These are phyloP conservation scores for Hirtodrosophila cameraria DNA, from an alignment of 2,888 invertebrate genomes.

Conservation along the genomic window DNA sequence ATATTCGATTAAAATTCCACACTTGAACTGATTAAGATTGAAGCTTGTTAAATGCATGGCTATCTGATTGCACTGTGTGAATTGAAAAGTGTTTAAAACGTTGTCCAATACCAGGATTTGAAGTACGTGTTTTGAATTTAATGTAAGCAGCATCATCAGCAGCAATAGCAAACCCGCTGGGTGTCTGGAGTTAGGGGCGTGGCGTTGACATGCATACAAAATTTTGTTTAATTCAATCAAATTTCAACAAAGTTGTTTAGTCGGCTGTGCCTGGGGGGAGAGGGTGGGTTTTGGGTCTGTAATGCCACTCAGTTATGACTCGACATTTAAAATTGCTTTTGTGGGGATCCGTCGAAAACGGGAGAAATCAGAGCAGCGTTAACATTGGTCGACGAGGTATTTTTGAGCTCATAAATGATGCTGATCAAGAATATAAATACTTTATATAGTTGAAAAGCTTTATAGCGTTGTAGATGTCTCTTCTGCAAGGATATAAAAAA, in stretches of 20 bases:
- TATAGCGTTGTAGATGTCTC: too few relatives aligned
- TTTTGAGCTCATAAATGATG: slow-evolving; percentile 32
- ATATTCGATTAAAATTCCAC: too few relatives aligned
- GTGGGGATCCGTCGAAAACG: slow-evolving; percentile 17
- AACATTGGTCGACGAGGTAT: slow-evolving; percentile 35
- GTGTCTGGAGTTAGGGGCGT: not conserved
- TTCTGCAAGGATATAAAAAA: too few relatives aligned
- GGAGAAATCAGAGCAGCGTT: not conserved
- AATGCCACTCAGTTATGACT: slow-evolving; percentile 57
- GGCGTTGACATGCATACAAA: slow-evolving; percentile 57
- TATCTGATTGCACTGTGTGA: slow-evolving; percentile 63
- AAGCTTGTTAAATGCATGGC: slow-evolving; percentile 35
- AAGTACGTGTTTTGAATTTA: slow-evolving; percentile 64
- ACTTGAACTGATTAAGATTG: too few relatives aligned
- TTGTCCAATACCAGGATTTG: slow-evolving; percentile 20
- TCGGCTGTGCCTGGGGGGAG: not conserved
- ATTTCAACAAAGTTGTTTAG: slow-evolving; percentile 44
- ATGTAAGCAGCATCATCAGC: not conserved
- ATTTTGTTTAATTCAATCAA: slow-evolving; percentile 69
- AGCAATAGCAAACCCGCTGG: not conserved
- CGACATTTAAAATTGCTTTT: slow-evolving; percentile 58
- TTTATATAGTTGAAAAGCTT: too few relatives aligned
- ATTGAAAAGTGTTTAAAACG: slow-evolving; percentile 67
- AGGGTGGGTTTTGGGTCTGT: not conserved
- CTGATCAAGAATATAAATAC: too few relatives aligned